Percentiles rank a stretch among this genome's conserved stretches.
These are phyloP conservation scores for Coracias cyanogaster DNA, from an alignment of 2,797 vertebrate genomes.

Conservation along the genomic window DNA sequence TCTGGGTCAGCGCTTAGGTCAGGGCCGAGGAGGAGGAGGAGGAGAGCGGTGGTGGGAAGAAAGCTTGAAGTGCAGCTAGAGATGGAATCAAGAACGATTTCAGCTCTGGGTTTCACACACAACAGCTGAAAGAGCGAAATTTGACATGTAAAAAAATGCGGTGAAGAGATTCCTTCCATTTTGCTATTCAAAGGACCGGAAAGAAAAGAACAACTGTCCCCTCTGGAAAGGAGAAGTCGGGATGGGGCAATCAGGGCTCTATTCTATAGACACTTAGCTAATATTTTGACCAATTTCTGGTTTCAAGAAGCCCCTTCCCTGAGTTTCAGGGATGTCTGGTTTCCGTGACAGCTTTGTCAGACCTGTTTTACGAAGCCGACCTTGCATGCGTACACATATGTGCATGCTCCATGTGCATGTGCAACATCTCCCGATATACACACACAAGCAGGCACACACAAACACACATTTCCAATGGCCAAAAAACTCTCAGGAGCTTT, in stretches of 20 bases:
- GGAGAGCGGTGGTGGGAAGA: neutral
- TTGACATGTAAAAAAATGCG: neutral
- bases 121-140: neutral
- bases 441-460: conserved; percentile 50
- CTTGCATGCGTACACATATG: neutral
- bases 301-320: neutral
- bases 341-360: conserved; percentile 20
- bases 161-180: neutral
- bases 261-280: neutral
- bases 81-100: neutral
- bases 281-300: neutral
- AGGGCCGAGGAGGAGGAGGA: neutral
- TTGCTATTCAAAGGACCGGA: neutral
- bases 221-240: neutral
- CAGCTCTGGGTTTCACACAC: neutral
- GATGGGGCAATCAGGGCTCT: neutral
- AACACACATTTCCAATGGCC: conserved; percentile 2
- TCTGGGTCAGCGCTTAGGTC: neutral
- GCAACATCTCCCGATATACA: conserved; percentile 34
- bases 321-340: conserved; percentile 1
- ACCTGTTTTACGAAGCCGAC: neutral
- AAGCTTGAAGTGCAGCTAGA: neutral
- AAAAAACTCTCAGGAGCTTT: conserved; percentile 49
- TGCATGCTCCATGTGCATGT: conserved; percentile 56
- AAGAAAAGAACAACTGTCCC: neutral